phyloP scores from a whole-genome alignment of 2,888 invertebrate genomes.

The Leucoma salicis region DNA sequence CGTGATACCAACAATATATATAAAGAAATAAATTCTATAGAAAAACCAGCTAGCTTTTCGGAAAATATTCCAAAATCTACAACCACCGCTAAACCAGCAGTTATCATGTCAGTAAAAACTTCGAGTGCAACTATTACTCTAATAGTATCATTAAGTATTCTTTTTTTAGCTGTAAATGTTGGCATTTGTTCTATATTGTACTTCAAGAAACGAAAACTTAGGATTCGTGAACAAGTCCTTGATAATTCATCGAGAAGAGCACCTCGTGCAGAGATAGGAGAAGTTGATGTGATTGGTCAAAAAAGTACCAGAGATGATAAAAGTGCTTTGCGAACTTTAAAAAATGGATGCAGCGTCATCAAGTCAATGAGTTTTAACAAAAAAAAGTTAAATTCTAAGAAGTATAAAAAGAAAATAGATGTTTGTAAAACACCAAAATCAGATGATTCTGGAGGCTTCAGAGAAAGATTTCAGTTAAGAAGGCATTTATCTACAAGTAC shows the following conservation, averaged over 20 bases:
- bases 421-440: conserved; percentile 80
- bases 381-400: conserved; percentile 77
- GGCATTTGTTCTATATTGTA: conserved; percentile 86
- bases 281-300: conserved; percentile 74
- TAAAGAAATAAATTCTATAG: conserved; percentile 66
- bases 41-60: conserved; percentile 59
- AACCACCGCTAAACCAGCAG: conserved; percentile 51
- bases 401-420: conserved; percentile 78
- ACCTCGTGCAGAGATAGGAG: conserved; percentile 76
- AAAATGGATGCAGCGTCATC: conserved; percentile 82
- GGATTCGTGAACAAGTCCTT: conserved; percentile 71
- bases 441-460: conserved; percentile 80
- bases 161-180: conserved; percentile 88
- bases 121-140: conserved; percentile 84
- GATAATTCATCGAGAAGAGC: conserved; percentile 64
- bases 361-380: conserved; percentile 79
- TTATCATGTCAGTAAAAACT: conserved; percentile 68
- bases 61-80: conserved; percentile 48
- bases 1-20: conserved; percentile 59
- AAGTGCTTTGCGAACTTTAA: conserved; percentile 66
- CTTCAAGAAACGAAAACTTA: conserved; percentile 84
- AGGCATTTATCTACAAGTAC: conserved; percentile 90
- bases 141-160: conserved; percentile 84
- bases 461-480: conserved; percentile 84
- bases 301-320: conserved; percentile 71